Conservation (phyloP, 2,888 invertebrate genomes). For the Stenodema calcarata region DNA sequence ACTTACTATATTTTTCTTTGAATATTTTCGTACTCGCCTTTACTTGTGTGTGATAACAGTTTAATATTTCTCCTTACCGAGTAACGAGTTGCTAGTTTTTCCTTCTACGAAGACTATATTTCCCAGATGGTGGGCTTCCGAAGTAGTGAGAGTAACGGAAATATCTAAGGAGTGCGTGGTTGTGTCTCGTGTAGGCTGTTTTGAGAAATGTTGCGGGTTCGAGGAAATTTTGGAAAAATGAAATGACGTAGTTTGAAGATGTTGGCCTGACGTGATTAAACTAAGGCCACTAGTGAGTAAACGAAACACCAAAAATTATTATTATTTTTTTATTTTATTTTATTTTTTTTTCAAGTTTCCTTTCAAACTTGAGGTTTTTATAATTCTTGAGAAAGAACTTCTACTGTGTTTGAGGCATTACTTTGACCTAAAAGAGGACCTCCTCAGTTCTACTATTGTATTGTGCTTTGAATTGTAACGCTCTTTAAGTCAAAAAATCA, state of each 20-base stretch:
- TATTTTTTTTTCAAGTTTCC: too few species aligned
- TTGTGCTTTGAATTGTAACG: too few species aligned
- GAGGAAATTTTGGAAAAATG: neutral
- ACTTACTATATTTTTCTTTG: neutral
- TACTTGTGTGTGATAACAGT: conserved; percentile 7
- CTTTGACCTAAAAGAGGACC: too few species aligned
- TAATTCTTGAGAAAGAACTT: too few species aligned
- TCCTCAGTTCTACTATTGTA: too few species aligned
- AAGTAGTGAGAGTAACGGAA: neutral
- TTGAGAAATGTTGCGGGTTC: neutral
- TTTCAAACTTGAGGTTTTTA: too few species aligned
- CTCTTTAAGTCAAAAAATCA: too few species aligned
- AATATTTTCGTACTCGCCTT: conserved; percentile 10
- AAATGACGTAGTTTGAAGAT: neutral
- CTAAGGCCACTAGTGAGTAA: neutral
- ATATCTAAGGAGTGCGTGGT: neutral
- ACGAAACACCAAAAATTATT: neutral
- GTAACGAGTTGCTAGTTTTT: neutral
- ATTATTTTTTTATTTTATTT: too few species aligned
- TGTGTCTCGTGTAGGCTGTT: neutral
- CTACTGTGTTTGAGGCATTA: too few species aligned
- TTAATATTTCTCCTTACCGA: neutral
- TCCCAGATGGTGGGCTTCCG: neutral
- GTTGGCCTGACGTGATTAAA: neutral
- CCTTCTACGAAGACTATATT: neutral